Evolutionary conservation across 2,888 invertebrate genomes (phyloP), one percentile per base, ranked within the genome.

Genomic region (Drosophila crucigera): DNA sequence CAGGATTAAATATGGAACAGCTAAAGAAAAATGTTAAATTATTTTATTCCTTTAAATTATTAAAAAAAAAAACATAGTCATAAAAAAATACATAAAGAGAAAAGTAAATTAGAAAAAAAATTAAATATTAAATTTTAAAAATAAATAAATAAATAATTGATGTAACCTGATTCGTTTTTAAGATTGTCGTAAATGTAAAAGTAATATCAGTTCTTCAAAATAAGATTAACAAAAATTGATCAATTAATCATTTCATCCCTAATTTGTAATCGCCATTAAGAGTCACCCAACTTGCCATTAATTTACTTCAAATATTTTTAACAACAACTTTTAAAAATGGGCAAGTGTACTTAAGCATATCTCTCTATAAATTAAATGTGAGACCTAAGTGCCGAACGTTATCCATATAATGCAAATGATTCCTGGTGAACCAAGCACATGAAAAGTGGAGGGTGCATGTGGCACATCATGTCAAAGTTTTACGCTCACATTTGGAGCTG

Each of bases 401-500:
- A 47, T 25, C 4, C 47, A 16, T 16, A 25, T 4, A 25, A 25
- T 47, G 47, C 9, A 25, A 55, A 55, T 10, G 58, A 50, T 50
- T 41, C n/a, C 25, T 41, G 50, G 37, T 54, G 31, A 64, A 19
- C 58, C 67, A 35, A 58, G 49, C 22, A 55, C 59, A 62, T 64
- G 22, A 61, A 50, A 25, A 50, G 56, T 74, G 61, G 74, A 67
- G 70, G 70, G 74, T 70, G 70, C 78, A 74, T 19, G 64, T 52
- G 69, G 60, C 53, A 41, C 66, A 67, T 28, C 50, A 39, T 75
- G 78, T 74, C 70, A 78, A 78, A 78, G 70, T 78, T 74, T 77
- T 39, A 31, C 14, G 19, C 35, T 35, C 33, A 60, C 60, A 60
- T 61, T 61, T 54, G 54, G 19, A 31, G 43, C 16, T 61, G 53